Evolutionary conservation across 2,888 invertebrate genomes (phyloP).

Genomic region (Apamea monoglypha): DNA sequence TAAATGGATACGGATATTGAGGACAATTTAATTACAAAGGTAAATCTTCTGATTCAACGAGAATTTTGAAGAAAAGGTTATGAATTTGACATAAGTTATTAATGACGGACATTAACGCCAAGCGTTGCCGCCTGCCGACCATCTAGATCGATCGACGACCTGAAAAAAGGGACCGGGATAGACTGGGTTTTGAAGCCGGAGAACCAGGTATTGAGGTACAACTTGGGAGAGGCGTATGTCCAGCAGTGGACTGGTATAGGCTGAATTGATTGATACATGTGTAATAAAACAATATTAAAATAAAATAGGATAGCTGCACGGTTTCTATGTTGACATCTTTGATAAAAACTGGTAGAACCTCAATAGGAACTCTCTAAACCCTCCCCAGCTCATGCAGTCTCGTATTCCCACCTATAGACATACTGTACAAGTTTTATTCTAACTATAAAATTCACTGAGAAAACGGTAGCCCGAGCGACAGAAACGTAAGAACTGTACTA

Average conservation of each 20-base stretch:
- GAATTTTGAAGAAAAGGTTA: neutral
- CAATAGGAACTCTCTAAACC: neutral
- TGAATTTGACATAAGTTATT: neutral
- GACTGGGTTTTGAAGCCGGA: neutral
- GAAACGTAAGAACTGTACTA: constrained; percentile 57
- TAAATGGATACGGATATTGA: constrained; percentile 25
- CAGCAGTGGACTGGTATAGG: neutral
- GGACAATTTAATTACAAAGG: neutral
- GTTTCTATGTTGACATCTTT: too few relatives aligned
- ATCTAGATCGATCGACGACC: neutral
- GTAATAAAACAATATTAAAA: too few relatives aligned
- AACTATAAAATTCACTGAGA: constrained; percentile 72
- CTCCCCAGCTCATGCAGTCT: neutral
- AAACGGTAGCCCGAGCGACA: constrained; percentile 53
- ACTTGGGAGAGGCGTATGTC: neutral
- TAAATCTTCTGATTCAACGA: neutral
- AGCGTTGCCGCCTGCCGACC: too few relatives aligned
- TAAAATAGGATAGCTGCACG: too few relatives aligned
- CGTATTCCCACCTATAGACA: constrained; percentile 24
- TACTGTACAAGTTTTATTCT: constrained; percentile 68
- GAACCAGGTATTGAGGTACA: neutral
- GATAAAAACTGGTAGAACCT: neutral
- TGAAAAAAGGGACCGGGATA: neutral
- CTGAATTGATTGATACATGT: neutral
- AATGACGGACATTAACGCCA: too few relatives aligned